A percentile compares a stretch with the other conserved stretches of the same genome.
phyloP scores from a whole-genome alignment of 2,797 vertebrate species.

The Todus mexicanus region DNA sequence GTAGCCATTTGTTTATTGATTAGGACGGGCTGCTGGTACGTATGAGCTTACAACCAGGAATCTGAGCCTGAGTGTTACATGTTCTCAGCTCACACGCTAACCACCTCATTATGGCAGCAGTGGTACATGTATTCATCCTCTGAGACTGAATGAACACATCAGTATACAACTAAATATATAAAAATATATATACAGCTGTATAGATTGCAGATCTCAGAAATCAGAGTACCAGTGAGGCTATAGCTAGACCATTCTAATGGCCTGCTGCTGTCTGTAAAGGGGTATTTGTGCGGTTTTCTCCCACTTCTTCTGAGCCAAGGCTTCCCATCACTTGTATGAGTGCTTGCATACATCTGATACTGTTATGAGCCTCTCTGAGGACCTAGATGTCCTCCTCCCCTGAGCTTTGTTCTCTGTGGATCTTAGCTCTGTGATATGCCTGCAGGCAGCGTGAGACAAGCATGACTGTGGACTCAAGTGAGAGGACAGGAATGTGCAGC shows the following conservation, averaged over 20 bases:
- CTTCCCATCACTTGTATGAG: background rate
- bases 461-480: background rate
- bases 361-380: background rate
- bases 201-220: background rate
- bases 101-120: background rate
- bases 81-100: background rate
- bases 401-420: background rate
- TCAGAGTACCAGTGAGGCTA: background rate
- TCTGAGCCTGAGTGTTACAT: background rate
- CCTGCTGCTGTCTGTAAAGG: background rate
- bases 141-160: background rate
- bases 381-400: background rate
- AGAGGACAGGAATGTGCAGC: background rate
- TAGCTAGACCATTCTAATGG: background rate
- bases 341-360: background rate
- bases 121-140: background rate
- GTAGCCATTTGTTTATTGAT: background rate
- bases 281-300: background rate
- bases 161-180: background rate
- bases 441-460: background rate
- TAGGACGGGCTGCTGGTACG: background rate
- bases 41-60: background rate
- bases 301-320: background rate
- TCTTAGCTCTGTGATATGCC: background rate
- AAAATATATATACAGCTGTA: background rate